Percentiles rank a stretch among this genome's conserved stretches.
phyloP scores from a whole-genome alignment of 2,888 invertebrate genomes.

The Augochlorella aurata region DNA sequence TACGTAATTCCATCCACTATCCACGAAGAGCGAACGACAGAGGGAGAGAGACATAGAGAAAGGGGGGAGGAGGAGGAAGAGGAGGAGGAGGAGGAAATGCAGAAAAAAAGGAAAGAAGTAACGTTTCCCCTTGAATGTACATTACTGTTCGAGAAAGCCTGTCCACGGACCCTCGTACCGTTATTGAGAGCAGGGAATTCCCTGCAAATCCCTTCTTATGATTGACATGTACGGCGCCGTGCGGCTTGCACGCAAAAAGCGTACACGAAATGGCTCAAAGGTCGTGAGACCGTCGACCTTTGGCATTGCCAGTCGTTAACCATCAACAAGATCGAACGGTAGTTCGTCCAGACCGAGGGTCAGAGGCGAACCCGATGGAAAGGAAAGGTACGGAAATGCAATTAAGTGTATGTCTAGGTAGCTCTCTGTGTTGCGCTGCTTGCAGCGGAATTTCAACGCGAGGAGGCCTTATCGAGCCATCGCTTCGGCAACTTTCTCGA shows the following conservation, averaged over 20 bases:
- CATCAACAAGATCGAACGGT: constrained; percentile 67
- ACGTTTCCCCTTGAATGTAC: constrained; percentile 14
- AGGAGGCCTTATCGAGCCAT: constrained; percentile 34
- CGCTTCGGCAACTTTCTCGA: constrained; percentile 27
- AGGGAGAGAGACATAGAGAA: not conserved
- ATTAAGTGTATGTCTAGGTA: constrained; percentile 61
- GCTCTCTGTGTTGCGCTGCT: constrained; percentile 22
- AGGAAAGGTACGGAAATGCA: constrained; percentile 66
- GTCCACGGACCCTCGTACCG: constrained; percentile 30
- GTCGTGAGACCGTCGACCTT: constrained; percentile 71
- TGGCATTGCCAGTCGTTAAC: constrained; percentile 61
- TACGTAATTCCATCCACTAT: constrained; percentile 17
- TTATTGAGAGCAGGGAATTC: constrained; percentile 46
- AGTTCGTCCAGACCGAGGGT: constrained; percentile 56
- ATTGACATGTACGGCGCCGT: constrained; percentile 51
- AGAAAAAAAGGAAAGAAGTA: constrained; percentile 14
- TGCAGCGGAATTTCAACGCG: constrained; percentile 37
- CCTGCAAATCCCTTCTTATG: constrained; percentile 48
- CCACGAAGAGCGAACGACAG: not conserved
- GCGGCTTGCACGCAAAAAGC: constrained; percentile 55
- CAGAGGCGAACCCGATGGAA: constrained; percentile 53
- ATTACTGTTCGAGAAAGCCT: constrained; percentile 32
- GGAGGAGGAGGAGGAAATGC: not conserved
- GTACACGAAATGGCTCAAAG: constrained; percentile 70
- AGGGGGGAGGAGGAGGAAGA: no score